Evolutionary conservation across 2,113 vertebrate species (phyloP).

Genomic region (Syngnathus typhle): DNA sequence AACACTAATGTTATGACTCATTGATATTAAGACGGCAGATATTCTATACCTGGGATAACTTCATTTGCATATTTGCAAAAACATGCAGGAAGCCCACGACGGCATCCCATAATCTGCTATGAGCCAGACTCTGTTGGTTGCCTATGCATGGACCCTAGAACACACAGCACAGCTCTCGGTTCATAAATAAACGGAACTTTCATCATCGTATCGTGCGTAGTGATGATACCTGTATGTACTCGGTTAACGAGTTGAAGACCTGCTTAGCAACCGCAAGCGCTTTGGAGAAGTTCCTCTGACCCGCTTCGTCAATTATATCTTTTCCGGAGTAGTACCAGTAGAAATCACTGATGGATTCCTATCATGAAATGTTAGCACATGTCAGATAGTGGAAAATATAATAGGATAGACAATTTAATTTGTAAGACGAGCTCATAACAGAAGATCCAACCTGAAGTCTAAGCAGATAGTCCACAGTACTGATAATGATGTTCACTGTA

Average conservation of each 20-base stretch:
- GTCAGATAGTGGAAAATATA: not conserved
- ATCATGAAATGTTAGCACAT: constrained; percentile 9
- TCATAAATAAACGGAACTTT: not conserved
- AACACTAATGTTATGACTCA: too few relatives aligned
- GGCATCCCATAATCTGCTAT: constrained; percentile 94
- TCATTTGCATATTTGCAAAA: constrained; percentile 99
- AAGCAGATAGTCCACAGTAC: constrained; percentile 94
- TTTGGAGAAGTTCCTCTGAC: constrained; percentile 95
- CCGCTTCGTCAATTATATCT: constrained; percentile 91
- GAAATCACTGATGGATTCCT: constrained; percentile 99
- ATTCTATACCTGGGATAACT: constrained; percentile 87
- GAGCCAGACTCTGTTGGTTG: constrained; percentile 96
- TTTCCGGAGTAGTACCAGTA: constrained; percentile 99
- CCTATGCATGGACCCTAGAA: constrained; percentile 88
- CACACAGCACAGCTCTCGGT: constrained; percentile 12
- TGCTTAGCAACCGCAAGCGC: constrained; percentile 94
- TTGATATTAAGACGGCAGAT: not conserved
- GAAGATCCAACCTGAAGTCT: constrained; percentile 81
- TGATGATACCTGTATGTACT: constrained; percentile 85
- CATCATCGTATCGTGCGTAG: not conserved
- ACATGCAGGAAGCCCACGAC: constrained; percentile 96
- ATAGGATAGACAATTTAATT: not conserved
- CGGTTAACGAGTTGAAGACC: constrained; percentile 97
- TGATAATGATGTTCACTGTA: constrained; percentile 96
- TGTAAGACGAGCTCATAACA: not conserved